phyloP scores from a whole-genome alignment of 64 coral and sea anemone species.

The Montipora capricornis region DNA sequence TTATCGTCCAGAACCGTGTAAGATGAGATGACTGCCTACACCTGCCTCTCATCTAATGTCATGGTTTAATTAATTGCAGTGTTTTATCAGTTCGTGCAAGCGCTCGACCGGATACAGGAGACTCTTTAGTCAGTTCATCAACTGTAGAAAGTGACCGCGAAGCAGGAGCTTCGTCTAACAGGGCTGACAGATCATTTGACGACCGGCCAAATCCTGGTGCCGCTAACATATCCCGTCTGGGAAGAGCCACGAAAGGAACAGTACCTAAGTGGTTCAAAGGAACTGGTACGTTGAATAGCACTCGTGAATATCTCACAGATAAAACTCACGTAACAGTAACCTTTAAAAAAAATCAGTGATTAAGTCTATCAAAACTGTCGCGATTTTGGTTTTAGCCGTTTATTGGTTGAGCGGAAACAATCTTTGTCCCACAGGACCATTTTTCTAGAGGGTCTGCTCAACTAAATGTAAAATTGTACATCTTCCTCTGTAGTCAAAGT shows the following conservation, averaged over 20 bases:
- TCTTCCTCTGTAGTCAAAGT: too few relatives aligned
- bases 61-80: not conserved
- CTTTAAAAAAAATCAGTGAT: not conserved
- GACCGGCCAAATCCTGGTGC: not conserved
- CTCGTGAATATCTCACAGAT: too few relatives aligned
- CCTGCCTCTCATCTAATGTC: not conserved
- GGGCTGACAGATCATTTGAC: not conserved
- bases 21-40: too few relatives aligned
- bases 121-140: constrained; percentile 37
- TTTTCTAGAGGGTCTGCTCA: too few relatives aligned
- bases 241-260: constrained; percentile 32
- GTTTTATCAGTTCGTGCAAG: constrained; percentile 31
- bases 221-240: not conserved
- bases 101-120: constrained; percentile 26
- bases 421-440: too few relatives aligned
- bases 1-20: too few relatives aligned
- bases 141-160: not conserved
- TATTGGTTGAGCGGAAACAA: too few relatives aligned
- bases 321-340: too few relatives aligned
- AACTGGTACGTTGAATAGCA: constrained; percentile 48
- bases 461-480: too few relatives aligned
- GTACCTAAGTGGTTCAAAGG: constrained; percentile 93
- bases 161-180: not conserved
- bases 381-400: too few relatives aligned
- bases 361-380: too few relatives aligned